These are phyloP conservation scores for Drosophila asahinai DNA, from an alignment of 1,140 invertebrate species.

Conservation along the genomic window DNA sequence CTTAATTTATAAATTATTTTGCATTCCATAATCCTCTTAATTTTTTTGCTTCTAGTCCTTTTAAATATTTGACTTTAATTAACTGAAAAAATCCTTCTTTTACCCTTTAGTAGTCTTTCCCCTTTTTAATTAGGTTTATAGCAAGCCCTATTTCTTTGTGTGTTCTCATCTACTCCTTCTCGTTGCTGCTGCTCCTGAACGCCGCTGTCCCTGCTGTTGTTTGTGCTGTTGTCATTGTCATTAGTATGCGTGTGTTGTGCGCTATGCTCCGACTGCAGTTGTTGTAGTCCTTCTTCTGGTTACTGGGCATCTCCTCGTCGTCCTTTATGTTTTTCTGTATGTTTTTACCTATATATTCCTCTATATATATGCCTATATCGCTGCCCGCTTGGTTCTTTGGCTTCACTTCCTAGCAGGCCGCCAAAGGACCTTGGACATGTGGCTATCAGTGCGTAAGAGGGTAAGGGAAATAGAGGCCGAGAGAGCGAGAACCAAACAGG, in stretches of 20 bases:
- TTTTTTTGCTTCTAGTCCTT: not conserved
- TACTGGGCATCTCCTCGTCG: conserved; percentile 58
- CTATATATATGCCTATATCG: conserved; percentile 49
- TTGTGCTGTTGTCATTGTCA: conserved; percentile 53
- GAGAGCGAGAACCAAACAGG: conserved; percentile 56
- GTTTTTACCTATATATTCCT: conserved; percentile 44
- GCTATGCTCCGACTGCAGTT: conserved; percentile 47
- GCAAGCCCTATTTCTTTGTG: not conserved
- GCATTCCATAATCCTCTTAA: no score
- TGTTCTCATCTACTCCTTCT: conserved; percentile 35
- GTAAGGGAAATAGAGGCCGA: conserved; percentile 8
- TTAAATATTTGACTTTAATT: not conserved
- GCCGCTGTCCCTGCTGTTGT: conserved; percentile 11
- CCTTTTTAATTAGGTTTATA: no score
- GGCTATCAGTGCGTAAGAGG: conserved; percentile 28
- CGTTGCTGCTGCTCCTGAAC: conserved; percentile 41
- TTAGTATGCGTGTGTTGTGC: conserved; percentile 30
- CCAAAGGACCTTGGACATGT: conserved; percentile 70
- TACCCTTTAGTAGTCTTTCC: not conserved
- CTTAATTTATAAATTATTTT: not conserved
- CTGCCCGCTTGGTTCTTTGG: conserved; percentile 54
- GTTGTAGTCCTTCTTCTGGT: conserved; percentile 53
- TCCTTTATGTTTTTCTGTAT: conserved; percentile 26
- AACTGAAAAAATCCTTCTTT: no score
- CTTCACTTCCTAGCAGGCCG: conserved; percentile 68